A percentile compares a stretch with the other conserved stretches of the same genome.
Conservation (phyloP, 2,888 invertebrate species). For the Parnassius glacialis region DNA sequence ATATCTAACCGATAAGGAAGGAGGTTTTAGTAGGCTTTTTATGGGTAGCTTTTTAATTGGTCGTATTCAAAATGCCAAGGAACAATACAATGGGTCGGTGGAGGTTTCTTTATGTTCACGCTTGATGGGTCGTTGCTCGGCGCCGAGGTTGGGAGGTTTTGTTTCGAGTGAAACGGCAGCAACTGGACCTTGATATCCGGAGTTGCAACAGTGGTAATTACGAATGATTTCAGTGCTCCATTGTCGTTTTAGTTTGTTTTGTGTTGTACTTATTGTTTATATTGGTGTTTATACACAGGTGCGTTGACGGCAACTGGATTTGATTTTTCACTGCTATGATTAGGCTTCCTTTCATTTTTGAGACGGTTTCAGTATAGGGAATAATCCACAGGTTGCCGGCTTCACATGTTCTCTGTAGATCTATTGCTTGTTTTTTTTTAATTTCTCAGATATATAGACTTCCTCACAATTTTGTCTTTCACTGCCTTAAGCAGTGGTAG, state of each 20-base stretch:
- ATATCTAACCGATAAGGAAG: no score
- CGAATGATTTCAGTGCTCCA: conserved; percentile 5
- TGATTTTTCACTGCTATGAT: no score
- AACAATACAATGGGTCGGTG: conserved; percentile 31
- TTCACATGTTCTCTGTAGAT: no score
- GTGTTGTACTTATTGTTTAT: not conserved
- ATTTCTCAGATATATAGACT: no score
- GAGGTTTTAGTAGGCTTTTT: not conserved
- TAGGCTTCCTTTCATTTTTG: no score
- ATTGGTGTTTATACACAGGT: not conserved
- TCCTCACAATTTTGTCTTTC: no score
- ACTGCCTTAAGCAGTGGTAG: no score
- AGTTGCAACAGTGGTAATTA: conserved; percentile 52
- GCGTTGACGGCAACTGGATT: no score
- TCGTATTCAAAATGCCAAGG: conserved; percentile 4
- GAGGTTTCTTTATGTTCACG: conserved; percentile 36
- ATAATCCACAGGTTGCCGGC: no score
- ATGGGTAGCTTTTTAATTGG: not conserved
- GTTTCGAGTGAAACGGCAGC: conserved; percentile 72
- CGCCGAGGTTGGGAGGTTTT: conserved; percentile 47
- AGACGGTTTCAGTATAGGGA: no score
- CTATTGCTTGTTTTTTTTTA: no score
- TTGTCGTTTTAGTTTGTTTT: conserved; percentile 16
- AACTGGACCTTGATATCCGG: conserved; percentile 79
- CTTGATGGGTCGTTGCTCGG: conserved; percentile 35